Base-by-base conservation (phyloP, 2,113 vertebrate genomes). In the Rallus limicola region DNA sequence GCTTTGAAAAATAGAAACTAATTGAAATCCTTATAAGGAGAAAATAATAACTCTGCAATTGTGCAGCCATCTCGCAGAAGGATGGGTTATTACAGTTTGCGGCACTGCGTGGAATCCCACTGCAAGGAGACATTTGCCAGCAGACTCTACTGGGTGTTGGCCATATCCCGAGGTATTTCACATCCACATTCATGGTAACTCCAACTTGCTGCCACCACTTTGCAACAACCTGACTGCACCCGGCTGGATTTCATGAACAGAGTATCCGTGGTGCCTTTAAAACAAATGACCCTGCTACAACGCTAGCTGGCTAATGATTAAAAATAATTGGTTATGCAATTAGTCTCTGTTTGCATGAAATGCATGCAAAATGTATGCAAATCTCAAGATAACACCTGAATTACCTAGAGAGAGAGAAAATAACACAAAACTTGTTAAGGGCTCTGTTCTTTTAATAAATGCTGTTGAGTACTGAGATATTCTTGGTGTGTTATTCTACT, bases 391-490 rank as follows among this genome's bases (percentile, higher is more conserved):
- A 97, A 92, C 67, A 97, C 86, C 48, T 94, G 63, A 95, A 87
- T 95, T 95, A 95, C 26, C 55, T 76, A 92, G 63, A 94, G 31
- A 95, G 71, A 83, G 56, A 90, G 64, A 92, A 95, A 97, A 78
- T 64, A 93, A 79, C 38, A 62, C 67, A 92, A 92, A 90, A 60
- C 70, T 60, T 95, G 36, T 92, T 96, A 91, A 94, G 56, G 56
- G 55, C 15, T 93, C 53, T 93, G 75, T 67, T 95, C 53, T 92
- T 97, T 96, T 96, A 95, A 92, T 97, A 94, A 95, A 82, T 88
- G 17, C 38, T 92, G 50, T 63, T 23, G 38, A 89, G 64, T 80
- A 74, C 25, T 82, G 58, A 97, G 97, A 94, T 96, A 97, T 84
- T 96, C 95, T 69, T 62, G 56, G 58, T 95, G 83, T 95, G 63